Evolutionary conservation across 2,797 vertebrate genomes (phyloP).

Genomic region (Oreochromis grahami): DNA sequence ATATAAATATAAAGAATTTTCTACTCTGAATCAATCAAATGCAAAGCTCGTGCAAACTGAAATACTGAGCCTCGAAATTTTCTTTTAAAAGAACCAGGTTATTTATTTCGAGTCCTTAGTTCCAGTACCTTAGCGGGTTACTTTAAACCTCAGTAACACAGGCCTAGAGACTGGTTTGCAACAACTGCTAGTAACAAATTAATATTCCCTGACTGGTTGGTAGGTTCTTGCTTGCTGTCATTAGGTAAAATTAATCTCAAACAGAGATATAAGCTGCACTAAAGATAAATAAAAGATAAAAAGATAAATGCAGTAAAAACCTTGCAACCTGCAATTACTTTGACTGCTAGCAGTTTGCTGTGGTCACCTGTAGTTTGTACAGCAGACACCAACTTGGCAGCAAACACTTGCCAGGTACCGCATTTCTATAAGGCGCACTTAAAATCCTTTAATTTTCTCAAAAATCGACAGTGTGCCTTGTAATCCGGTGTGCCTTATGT

Average conservation of each 20-base stretch:
- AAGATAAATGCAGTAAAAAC: not conserved
- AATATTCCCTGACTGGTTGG: not conserved
- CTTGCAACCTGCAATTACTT: not conserved
- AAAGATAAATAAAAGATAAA: not conserved
- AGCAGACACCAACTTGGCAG: not conserved
- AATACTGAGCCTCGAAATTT: accelerated
- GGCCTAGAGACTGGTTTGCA: not conserved
- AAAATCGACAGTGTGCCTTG: not conserved
- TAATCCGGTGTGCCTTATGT: not conserved
- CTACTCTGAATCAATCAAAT: not conserved
- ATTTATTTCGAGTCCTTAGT: not conserved
- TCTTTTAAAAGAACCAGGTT: not conserved
- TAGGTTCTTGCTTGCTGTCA: not conserved
- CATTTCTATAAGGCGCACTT: not conserved
- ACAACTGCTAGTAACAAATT: not conserved
- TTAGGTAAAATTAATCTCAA: not conserved
- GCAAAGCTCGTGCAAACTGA: not conserved
- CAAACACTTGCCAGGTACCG: accelerated
- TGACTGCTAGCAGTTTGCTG: not conserved
- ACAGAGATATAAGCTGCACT: not conserved
- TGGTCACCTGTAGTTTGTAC: not conserved
- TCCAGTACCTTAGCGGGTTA: not conserved
- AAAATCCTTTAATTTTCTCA: not conserved
- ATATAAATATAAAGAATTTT: not conserved
- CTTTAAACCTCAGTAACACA: not conserved